Conservation (phyloP, 2,113 vertebrate species). For the Semnornis frantzii region DNA sequence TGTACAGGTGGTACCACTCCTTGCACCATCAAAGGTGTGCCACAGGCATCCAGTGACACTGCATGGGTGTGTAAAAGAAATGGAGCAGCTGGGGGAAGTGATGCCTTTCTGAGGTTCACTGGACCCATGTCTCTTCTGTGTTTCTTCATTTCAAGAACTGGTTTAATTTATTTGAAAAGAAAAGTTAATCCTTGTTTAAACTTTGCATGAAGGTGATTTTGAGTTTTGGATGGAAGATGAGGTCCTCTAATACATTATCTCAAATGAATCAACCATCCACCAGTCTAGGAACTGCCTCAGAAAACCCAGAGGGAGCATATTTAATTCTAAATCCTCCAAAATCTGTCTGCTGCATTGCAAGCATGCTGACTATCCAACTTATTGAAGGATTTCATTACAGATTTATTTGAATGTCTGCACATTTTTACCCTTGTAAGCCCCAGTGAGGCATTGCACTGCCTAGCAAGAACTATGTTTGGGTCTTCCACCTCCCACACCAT, state of each 20-base stretch:
- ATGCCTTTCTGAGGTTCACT: background rate
- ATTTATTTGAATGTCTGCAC: background rate
- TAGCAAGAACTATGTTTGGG: background rate
- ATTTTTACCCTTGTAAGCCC: background rate
- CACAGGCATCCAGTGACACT: background rate
- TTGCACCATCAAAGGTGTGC: background rate
- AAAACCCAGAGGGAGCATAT: background rate
- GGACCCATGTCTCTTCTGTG: background rate
- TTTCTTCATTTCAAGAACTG: background rate
- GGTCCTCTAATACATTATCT: background rate
- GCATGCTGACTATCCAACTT: background rate
- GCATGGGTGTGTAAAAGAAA: accelerated
- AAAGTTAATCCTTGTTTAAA: background rate
- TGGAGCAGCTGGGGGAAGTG: accelerated
- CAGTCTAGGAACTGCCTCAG: background rate
- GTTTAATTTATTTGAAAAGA: background rate
- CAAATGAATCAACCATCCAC: background rate
- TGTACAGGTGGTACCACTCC: background rate
- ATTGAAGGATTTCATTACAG: background rate
- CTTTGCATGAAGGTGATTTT: background rate
- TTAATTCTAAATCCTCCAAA: background rate
- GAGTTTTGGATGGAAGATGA: background rate
- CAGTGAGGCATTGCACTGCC: background rate
- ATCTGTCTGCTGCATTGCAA: background rate
- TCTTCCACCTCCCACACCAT: background rate